These are phyloP conservation scores for Agrilus cyanescens DNA, from an alignment of 2,888 invertebrate species.

Conservation along the genomic window DNA sequence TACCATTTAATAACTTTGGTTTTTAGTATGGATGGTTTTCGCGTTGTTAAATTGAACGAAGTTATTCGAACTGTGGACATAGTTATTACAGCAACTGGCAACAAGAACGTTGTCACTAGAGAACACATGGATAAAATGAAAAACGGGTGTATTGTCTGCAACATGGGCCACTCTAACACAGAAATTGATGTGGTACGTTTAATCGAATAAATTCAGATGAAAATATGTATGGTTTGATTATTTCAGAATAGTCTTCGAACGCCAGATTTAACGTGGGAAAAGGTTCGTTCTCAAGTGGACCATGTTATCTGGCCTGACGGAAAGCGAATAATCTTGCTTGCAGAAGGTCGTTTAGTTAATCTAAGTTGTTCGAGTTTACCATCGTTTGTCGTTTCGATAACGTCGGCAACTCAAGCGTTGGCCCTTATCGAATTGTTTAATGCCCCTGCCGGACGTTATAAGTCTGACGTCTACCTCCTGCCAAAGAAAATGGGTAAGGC, in stretches of 20 bases:
- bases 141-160: conserved; percentile 89
- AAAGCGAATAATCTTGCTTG: conserved; percentile 83
- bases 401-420: conserved; percentile 92
- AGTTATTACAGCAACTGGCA: conserved; percentile 94
- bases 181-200: conserved; percentile 83
- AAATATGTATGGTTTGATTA: conserved; percentile 6
- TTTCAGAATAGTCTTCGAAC: conserved; percentile 76
- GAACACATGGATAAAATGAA: conserved; percentile 97
- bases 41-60: conserved; percentile 90
- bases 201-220: not conserved
- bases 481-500: conserved; percentile 93
- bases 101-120: conserved; percentile 89
- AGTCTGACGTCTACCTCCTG: conserved; percentile 91
- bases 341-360: conserved; percentile 93
- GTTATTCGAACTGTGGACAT: conserved; percentile 89
- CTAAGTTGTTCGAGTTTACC: conserved; percentile 94
- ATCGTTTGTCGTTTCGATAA: conserved; percentile 95
- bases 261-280: conserved; percentile 93
- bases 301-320: conserved; percentile 98
- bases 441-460: conserved; percentile 88
- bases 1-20: conserved; percentile 8
- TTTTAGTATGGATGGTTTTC: conserved; percentile 88
- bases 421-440: conserved; percentile 95
- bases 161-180: conserved; percentile 96
- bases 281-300: conserved; percentile 94